Percentiles rank a stretch among this genome's conserved stretches.
These are phyloP conservation scores for Noctua janthina DNA, from an alignment of 2,888 invertebrate genomes.

Conservation along the genomic window DNA sequence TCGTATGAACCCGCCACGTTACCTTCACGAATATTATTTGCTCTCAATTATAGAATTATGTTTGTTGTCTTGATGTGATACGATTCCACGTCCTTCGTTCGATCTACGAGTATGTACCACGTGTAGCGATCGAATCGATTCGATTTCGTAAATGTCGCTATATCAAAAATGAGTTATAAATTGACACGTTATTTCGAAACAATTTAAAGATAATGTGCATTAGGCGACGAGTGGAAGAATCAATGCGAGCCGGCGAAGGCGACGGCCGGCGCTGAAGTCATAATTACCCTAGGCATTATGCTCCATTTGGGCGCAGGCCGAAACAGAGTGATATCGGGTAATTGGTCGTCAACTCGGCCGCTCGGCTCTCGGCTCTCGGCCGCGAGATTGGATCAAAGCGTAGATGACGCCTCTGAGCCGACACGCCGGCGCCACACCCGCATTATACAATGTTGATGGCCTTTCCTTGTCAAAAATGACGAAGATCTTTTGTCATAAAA, in stretches of 20 bases:
- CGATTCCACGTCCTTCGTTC: constrained; percentile 43
- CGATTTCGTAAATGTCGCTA: constrained; percentile 62
- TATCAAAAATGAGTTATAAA: constrained; percentile 69
- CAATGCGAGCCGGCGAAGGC: constrained; percentile 71
- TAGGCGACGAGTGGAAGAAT: constrained; percentile 79
- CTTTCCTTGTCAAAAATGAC: constrained; percentile 90
- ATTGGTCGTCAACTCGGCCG: constrained; percentile 87
- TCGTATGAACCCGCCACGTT: constrained; percentile 68
- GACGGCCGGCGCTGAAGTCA: constrained; percentile 81
- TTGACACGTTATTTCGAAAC: constrained; percentile 78
- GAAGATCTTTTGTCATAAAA: constrained; percentile 89
- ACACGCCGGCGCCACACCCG: constrained; percentile 86
- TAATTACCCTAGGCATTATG: constrained; percentile 90
- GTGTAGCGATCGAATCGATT: constrained; percentile 65
- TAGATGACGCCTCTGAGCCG: constrained; percentile 83
- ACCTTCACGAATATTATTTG: constrained; percentile 75
- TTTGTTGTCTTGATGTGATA: constrained; percentile 64
- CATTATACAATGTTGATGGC: constrained; percentile 89
- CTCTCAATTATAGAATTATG: constrained; percentile 72
- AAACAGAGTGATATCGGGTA: constrained; percentile 89
- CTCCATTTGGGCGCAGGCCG: constrained; percentile 87
- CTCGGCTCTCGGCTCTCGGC: constrained; percentile 61
- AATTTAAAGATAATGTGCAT: constrained; percentile 82
- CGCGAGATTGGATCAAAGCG: constrained; percentile 87
- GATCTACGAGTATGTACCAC: constrained; percentile 34